Conservation (phyloP, 2,888 invertebrate genomes). For the Caenorhabditis sinica region DNA sequence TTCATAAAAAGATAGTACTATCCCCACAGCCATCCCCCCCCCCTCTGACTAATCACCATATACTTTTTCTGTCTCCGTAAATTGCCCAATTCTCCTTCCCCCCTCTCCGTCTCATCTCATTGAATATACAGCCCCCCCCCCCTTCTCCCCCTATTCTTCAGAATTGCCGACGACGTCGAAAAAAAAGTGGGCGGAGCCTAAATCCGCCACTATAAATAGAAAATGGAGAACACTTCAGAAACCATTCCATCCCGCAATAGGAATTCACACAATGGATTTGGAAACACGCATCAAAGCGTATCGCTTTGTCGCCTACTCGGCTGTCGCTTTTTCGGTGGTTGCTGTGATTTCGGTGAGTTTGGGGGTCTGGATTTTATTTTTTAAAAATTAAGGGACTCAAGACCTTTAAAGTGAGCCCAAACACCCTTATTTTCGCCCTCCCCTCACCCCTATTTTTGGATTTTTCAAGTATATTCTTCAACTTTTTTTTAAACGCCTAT, state of each 20-base stretch:
- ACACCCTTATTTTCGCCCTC: too few relatives aligned
- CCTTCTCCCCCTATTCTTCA: not conserved
- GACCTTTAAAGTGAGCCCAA: too few relatives aligned
- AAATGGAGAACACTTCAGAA: conserved; percentile 10
- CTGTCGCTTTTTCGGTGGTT: conserved; percentile 67
- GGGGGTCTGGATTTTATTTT: not conserved
- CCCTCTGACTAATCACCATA: conserved; percentile 4
- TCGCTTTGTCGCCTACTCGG: conserved; percentile 71
- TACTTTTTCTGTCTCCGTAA: conserved; percentile 28
- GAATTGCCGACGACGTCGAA: conserved; percentile 14
- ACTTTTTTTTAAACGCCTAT: too few relatives aligned
- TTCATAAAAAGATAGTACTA: conserved; percentile 1
- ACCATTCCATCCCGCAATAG: not conserved
- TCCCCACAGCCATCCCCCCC: too few relatives aligned
- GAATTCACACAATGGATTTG: conserved; percentile 64
- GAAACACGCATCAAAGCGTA: conserved; percentile 72
- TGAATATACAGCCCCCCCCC: conserved; percentile 44
- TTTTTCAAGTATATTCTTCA: not conserved
- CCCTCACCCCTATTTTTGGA: too few relatives aligned
- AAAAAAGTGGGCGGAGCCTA: conserved; percentile 33
- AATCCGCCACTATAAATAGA: conserved; percentile 32
- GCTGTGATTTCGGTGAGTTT: conserved; percentile 57
- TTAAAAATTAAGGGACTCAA: too few relatives aligned
- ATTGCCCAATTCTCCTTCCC: conserved; percentile 43
- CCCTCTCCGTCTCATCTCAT: conserved; percentile 45